Conservation (phyloP, 2,797 vertebrate genomes). For the Huso huso region DNA sequence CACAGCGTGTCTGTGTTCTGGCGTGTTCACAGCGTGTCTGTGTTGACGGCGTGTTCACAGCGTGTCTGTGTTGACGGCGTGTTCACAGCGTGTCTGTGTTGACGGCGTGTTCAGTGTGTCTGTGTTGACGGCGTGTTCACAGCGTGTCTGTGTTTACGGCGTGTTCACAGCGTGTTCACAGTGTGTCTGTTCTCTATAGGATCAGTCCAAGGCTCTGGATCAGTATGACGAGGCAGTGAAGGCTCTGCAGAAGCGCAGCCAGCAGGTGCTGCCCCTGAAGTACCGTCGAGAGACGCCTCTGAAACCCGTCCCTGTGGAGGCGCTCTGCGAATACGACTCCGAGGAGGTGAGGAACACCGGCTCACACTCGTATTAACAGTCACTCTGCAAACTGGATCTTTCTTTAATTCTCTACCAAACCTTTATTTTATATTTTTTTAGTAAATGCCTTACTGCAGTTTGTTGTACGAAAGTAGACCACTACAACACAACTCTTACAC, state of each 20-base stretch:
- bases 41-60: no score
- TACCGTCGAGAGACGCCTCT: constrained; percentile 62
- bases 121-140: not conserved
- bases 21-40: no score
- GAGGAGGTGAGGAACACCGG: constrained; percentile 61
- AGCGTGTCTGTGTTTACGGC: not conserved
- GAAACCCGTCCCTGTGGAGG: constrained; percentile 81
- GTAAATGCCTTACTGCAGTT: no score
- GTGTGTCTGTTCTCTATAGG: constrained; percentile 49
- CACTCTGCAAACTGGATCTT: not conserved
- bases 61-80: no score
- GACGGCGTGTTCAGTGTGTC: not conserved
- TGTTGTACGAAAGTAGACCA: no score
- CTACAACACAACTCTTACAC: no score
- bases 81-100: no score
- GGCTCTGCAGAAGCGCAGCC: constrained; percentile 73
- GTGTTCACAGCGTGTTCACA: not conserved
- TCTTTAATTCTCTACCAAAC: not conserved
- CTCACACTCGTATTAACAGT: not conserved
- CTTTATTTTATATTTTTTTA: not conserved
- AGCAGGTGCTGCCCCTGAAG: constrained; percentile 77
- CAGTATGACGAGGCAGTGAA: constrained; percentile 73
- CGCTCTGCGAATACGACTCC: constrained; percentile 82
- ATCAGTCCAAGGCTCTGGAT: constrained; percentile 84
- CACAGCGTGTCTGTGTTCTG: no score